Evolutionary conservation across 2,888 invertebrate genomes (phyloP).

Genomic region (Watsonalla binaria): DNA sequence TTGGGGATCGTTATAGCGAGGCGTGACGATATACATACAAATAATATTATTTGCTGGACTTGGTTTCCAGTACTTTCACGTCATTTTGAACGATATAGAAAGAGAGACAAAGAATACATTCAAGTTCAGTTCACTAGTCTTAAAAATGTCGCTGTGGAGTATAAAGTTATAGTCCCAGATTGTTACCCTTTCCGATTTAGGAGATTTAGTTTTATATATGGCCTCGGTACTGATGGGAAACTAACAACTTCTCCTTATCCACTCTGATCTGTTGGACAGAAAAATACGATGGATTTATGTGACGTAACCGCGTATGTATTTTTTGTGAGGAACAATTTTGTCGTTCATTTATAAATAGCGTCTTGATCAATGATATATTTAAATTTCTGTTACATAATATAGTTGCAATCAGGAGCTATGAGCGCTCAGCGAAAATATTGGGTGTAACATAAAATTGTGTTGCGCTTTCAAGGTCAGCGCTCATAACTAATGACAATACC

Average conservation of each 20-base stretch:
- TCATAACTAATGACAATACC: too few relatives aligned
- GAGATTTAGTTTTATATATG: constrained; percentile 21
- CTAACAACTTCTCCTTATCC: constrained; percentile 19
- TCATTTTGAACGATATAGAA: too few relatives aligned
- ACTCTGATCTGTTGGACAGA: constrained; percentile 12
- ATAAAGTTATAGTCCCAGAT: constrained; percentile 2
- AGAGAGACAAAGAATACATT: too few relatives aligned
- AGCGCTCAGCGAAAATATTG: too few relatives aligned
- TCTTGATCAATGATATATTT: not conserved
- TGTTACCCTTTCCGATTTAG: constrained; percentile 13
- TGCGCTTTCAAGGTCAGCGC: too few relatives aligned
- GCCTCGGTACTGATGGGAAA: constrained; percentile 13
- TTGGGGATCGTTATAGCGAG: too few relatives aligned
- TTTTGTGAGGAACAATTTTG: not conserved
- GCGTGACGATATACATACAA: too few relatives aligned
- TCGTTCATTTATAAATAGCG: not conserved
- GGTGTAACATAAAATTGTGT: too few relatives aligned
- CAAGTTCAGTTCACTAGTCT: not conserved
- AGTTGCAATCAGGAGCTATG: too few relatives aligned
- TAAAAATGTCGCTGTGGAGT: not conserved
- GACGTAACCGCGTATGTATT: not conserved
- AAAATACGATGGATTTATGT: constrained; percentile 4
- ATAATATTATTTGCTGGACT: too few relatives aligned
- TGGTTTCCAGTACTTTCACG: too few relatives aligned
- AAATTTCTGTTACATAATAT: too few relatives aligned